Base-by-base conservation (phyloP, 2,888 invertebrate species). In the Hypomecis atomaria region DNA sequence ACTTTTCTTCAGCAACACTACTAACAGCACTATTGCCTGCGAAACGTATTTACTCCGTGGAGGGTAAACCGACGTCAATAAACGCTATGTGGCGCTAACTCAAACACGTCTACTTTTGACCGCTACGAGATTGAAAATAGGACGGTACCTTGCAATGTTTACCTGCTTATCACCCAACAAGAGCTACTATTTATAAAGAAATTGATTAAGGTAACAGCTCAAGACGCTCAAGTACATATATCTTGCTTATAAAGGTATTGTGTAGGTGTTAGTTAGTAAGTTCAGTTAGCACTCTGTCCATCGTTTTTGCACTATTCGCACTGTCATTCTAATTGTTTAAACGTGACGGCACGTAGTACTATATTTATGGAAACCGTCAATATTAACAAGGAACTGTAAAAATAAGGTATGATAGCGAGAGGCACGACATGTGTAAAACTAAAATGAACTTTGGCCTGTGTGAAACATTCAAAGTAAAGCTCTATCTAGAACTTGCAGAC, bases 241-340 rank as follows among this genome's bases (percentile, higher is more conserved):
- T 55, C 43, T 61, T 56, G 63, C 68, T 62, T 71, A 71, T 65
- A 37, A 59, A 59, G 56, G 45, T 62, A 66, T 74, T 72, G 69
- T 73, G 69, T 69, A 69, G 71, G 44, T 65, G 67, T 61, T 44
- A 64, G 53, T 61, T 55, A 59, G 59, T 56, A 57, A 53, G 57
- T 48, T 62, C 60, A 74, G 66, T 82, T 82, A 77, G 62, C 81
- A 77, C 75, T 47, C 69, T 13, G 10, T 23, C 55, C 55, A 44
- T 63, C 59, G 62, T 61, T 72, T 74, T 64, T 59, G 43, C 59
- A 59, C 62, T 52, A 69, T 78, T 77, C 53, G 57, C 76, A 65
- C 53, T 53, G 67, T 53, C 54, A 62, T 60, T 74, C 70, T 81
- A 81, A 81, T 76, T 61, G 65, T 69, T 65, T 66, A 72, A 73